A percentile compares a stretch with the other conserved stretches of the same genome.
These are phyloP conservation scores for Campopleginae sp. DNA, from an alignment of 2,888 invertebrate genomes.

Conservation along the genomic window DNA sequence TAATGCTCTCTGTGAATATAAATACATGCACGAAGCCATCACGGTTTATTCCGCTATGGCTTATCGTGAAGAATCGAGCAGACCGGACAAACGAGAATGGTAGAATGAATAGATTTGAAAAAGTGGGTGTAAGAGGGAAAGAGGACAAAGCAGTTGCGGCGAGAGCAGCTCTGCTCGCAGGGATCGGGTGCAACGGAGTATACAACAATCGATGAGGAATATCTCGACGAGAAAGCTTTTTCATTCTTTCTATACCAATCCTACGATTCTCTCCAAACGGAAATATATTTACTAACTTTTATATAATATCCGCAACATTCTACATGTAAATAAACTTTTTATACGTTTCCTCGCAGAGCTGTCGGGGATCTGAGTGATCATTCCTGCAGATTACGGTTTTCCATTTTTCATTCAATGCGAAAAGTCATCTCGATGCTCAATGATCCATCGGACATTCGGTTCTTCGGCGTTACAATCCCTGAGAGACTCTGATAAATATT, in stretches of 20 bases:
- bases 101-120: conserved; percentile 20
- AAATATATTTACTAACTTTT: conserved; percentile 12
- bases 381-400: neutral
- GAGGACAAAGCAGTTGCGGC: conserved; percentile 67
- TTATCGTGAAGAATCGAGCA: conserved; percentile 54
- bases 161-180: conserved; percentile 69
- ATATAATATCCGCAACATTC: conserved; percentile 20
- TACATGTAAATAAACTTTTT: neutral
- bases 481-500: neutral
- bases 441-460: neutral
- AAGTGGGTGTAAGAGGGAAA: conserved; percentile 52
- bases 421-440: neutral
- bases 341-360: neutral
- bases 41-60: conserved; percentile 21
- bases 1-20: conserved; percentile 1
- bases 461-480: neutral
- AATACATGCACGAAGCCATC: conserved; percentile 10
- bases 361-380: neutral
- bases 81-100: conserved; percentile 48
- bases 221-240: conserved; percentile 66
- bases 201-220: conserved; percentile 77
- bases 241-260: conserved; percentile 31
- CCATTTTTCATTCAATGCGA: neutral
- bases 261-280: conserved; percentile 44
- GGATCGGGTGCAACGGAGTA: conserved; percentile 77